A percentile compares a stretch with the other conserved stretches of the same genome.
phyloP scores from a whole-genome alignment of 2,888 invertebrate genomes.

The Monoplex corrugatus region DNA sequence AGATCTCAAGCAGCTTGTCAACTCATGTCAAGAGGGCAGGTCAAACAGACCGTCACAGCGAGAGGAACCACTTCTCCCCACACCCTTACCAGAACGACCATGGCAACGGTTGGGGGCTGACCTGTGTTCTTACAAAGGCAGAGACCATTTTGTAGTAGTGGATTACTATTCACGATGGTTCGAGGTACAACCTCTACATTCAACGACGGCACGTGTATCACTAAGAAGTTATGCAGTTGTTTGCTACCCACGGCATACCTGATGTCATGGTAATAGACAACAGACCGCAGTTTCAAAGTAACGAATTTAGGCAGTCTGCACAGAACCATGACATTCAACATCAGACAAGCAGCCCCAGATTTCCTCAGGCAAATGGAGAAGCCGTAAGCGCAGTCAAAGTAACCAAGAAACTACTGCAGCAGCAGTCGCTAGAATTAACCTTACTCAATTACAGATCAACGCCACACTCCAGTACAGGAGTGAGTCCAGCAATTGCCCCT shows the following conservation, averaged over 20 bases:
- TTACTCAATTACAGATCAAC: slow-evolving; percentile 27
- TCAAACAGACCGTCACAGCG: slow-evolving; percentile 24
- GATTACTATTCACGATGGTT: slow-evolving; percentile 46
- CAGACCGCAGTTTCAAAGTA: slow-evolving; percentile 41
- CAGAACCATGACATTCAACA: not conserved
- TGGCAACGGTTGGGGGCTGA: slow-evolving; percentile 43
- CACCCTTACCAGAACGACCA: slow-evolving; percentile 29
- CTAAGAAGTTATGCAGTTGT: slow-evolving; percentile 18
- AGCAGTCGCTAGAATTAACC: not conserved
- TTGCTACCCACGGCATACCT: slow-evolving; percentile 44
- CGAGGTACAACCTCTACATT: slow-evolving; percentile 3
- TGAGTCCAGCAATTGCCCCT: not conserved
- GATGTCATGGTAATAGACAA: slow-evolving; percentile 39
- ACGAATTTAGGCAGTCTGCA: slow-evolving; percentile 22
- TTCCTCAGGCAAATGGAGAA: not conserved
- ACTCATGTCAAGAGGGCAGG: not conserved
- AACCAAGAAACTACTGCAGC: not conserved
- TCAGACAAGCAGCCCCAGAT: not conserved
- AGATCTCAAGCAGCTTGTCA: slow-evolving; percentile 19
- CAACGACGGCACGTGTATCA: not conserved
- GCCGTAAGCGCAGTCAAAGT: not conserved
- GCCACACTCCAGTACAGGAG: not conserved
- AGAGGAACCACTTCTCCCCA: not conserved
- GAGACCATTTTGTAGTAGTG: slow-evolving; percentile 32
- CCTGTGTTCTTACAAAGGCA: slow-evolving; percentile 30